Evolutionary conservation across 2,797 vertebrate species (phyloP).

Genomic region (Antrozous pallidus): DNA sequence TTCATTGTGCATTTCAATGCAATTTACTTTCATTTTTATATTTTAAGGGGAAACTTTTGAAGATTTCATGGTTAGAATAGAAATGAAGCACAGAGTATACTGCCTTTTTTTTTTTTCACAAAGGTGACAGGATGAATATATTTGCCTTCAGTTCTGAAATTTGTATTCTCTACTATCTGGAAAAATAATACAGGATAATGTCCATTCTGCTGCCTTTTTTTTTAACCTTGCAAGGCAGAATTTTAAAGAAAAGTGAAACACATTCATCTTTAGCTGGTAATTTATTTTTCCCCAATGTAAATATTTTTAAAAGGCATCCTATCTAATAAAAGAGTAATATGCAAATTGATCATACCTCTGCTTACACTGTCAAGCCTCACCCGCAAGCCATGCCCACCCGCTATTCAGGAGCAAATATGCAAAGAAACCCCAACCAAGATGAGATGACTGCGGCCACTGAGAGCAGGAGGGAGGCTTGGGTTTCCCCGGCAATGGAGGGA

Average conservation of each 20-base stretch:
- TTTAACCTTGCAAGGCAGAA: slow-evolving; percentile 71
- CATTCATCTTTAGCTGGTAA: slow-evolving; percentile 73
- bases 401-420: too few species aligned
- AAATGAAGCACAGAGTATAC: slow-evolving; percentile 47
- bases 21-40: slow-evolving; percentile 67
- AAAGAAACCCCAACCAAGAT: too few species aligned
- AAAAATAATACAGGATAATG: slow-evolving; percentile 63
- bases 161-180: slow-evolving; percentile 64
- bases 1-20: slow-evolving; percentile 67
- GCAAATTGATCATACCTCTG: too few species aligned
- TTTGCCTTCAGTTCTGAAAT: slow-evolving; percentile 73
- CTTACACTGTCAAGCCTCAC: too few species aligned
- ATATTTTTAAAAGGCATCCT: slow-evolving; percentile 50
- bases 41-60: slow-evolving; percentile 42
- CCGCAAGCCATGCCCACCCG: too few species aligned
- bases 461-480: too few species aligned
- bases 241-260: slow-evolving; percentile 64
- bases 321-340: too few species aligned
- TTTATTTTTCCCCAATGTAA: slow-evolving; percentile 59
- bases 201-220: not conserved
- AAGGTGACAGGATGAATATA: slow-evolving; percentile 57
- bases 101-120: not conserved
- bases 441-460: too few species aligned
- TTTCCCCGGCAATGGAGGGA: too few species aligned
- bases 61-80: slow-evolving; percentile 53